Percentiles rank a stretch among this genome's conserved stretches.
Conservation (phyloP, 2,113 vertebrate species). For the rabbit (Oryctolagus cuniculus) region mOryCun1.1 NC_091441.1:52644501-52645000, state of each 20-base stretch:
- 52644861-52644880: slow-evolving; percentile 20
- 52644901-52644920: background rate
- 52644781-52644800: slow-evolving; percentile 60
- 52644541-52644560: slow-evolving; percentile 89
- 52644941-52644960: slow-evolving; percentile 81
- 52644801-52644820: slow-evolving; percentile 39
- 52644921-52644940: slow-evolving; percentile 64
- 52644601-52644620: slow-evolving; percentile 86
- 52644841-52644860: background rate
- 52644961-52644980: slow-evolving; percentile 33
- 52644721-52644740: slow-evolving; percentile 76
- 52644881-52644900: slow-evolving; percentile 44
- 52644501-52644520: slow-evolving; percentile 22
- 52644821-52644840: slow-evolving; percentile 24
- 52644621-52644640: slow-evolving; percentile 77
- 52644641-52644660: slow-evolving; percentile 67
- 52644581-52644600: slow-evolving; percentile 86
- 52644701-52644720: slow-evolving; percentile 83
- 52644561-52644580: slow-evolving; percentile 87
- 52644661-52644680: slow-evolving; percentile 74
- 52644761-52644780: slow-evolving; percentile 76
- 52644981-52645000: slow-evolving; percentile 86
- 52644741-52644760: slow-evolving; percentile 82
- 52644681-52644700: slow-evolving; percentile 23
- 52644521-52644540: slow-evolving; percentile 77